Evolutionary conservation across 2,888 invertebrate species (phyloP).

Genomic region (Acleris cristana): DNA sequence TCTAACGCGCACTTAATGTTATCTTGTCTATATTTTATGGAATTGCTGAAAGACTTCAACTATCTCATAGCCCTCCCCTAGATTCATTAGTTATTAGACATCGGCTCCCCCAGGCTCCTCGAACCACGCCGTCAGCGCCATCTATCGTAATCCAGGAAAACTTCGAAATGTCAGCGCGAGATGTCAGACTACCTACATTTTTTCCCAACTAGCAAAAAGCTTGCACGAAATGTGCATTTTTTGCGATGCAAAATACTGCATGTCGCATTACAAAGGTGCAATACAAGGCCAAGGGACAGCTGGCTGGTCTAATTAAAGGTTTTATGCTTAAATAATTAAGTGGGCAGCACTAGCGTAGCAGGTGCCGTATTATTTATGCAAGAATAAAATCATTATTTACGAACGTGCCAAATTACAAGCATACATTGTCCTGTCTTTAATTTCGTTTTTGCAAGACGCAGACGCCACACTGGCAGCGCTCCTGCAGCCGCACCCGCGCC

Average conservation of each 20-base stretch:
- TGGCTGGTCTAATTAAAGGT: conserved; percentile 79
- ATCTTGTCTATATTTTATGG: no score
- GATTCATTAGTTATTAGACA: no score
- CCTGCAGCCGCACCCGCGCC: conserved; percentile 22
- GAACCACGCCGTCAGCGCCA: no score
- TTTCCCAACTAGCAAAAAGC: conserved; percentile 38
- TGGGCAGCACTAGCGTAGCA: conserved; percentile 60
- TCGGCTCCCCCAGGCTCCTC: no score
- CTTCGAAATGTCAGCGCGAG: conserved; percentile 45
- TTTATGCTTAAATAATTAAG: conserved; percentile 83
- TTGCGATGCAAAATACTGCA: conserved; percentile 75
- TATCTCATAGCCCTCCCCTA: no score
- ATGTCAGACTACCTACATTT: conserved; percentile 40
- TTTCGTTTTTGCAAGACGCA: conserved; percentile 10
- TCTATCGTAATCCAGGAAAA: no score
- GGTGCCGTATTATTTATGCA: conserved; percentile 72
- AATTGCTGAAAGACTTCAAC: no score
- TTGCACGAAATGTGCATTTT: conserved; percentile 67
- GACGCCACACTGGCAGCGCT: conserved; percentile 39
- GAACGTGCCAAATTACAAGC: conserved; percentile 70
- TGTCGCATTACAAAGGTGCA: conserved; percentile 77
- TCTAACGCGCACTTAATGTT: no score
- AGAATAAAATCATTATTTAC: conserved; percentile 79
- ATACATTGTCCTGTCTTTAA: conserved; percentile 40
- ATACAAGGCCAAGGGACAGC: conserved; percentile 74